Evolutionary conservation across 2,888 invertebrate genomes (phyloP).

Genomic region (Physocephala rufipes): DNA sequence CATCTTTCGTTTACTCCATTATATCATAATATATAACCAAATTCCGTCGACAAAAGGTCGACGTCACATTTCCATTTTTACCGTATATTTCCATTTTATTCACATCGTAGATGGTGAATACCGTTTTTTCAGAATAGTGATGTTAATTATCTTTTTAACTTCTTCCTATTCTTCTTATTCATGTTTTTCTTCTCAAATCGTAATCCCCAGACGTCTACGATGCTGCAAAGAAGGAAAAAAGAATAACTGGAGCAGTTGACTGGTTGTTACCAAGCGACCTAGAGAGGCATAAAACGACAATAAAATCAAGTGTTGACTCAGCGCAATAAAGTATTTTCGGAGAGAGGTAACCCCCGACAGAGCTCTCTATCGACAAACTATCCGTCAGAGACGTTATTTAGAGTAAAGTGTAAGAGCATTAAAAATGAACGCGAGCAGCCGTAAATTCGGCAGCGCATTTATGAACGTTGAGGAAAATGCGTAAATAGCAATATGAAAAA

Average conservation of each 20-base stretch:
- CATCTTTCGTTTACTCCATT: neutral
- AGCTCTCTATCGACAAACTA: no score
- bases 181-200: neutral
- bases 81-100: neutral
- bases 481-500: no score
- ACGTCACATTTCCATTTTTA: neutral
- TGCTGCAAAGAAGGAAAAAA: neutral
- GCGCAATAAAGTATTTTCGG: constrained; percentile 57
- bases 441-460: no score
- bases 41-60: neutral
- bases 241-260: constrained; percentile 15
- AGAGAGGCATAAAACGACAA: constrained; percentile 64
- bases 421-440: no score
- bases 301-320: constrained; percentile 65
- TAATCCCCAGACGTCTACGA: no score
- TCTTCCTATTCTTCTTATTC: constrained; percentile 3
- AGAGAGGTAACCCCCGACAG: constrained; percentile 1
- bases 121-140: neutral
- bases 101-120: no score
- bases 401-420: no score
- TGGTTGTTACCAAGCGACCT: constrained; percentile 57
- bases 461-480: no score
- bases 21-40: neutral
- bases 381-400: no score
- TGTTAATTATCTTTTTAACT: constrained; percentile 36